These are phyloP conservation scores for Nemotelus nigrinus DNA, from an alignment of 2,888 invertebrate genomes.

Conservation along the genomic window DNA sequence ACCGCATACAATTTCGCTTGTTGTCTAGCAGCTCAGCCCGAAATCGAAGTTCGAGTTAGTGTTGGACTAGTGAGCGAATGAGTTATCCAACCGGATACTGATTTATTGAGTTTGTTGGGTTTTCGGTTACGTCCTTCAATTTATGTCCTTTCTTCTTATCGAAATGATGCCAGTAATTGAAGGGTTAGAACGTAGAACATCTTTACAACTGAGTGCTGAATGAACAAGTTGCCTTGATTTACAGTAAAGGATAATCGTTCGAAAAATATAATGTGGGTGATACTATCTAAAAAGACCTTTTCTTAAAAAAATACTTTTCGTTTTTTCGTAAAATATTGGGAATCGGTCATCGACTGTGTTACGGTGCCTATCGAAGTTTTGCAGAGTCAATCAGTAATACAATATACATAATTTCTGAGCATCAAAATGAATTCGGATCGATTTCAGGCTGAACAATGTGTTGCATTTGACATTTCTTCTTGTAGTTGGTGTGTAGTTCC, in stretches of 20 bases:
- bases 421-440: no score
- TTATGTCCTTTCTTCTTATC: constrained; percentile 35
- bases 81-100: constrained; percentile 30
- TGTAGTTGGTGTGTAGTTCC: no score
- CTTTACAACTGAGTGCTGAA: constrained; percentile 7
- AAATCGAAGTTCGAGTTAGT: no score
- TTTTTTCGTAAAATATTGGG: no score
- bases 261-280: constrained; percentile 6
- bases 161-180: constrained; percentile 32
- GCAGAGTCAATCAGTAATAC: no score
- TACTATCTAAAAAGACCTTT: background rate
- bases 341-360: no score
- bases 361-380: no score
- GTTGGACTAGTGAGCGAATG: constrained; percentile 7
- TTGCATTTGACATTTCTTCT: no score
- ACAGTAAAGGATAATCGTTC: constrained; percentile 14
- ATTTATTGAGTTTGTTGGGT: constrained; percentile 36
- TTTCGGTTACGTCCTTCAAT: constrained; percentile 21
- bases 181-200: constrained; percentile 1
- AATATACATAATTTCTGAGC: no score
- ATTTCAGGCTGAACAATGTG: no score
- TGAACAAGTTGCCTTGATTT: constrained; percentile 1
- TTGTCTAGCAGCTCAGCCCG: no score
- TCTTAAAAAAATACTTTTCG: no score
- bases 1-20: background rate